Percentiles rank a stretch among this genome's conserved stretches.
Evolutionary conservation across 2,113 vertebrate genomes (phyloP).

Genomic region (Lonchura striata): DNA sequence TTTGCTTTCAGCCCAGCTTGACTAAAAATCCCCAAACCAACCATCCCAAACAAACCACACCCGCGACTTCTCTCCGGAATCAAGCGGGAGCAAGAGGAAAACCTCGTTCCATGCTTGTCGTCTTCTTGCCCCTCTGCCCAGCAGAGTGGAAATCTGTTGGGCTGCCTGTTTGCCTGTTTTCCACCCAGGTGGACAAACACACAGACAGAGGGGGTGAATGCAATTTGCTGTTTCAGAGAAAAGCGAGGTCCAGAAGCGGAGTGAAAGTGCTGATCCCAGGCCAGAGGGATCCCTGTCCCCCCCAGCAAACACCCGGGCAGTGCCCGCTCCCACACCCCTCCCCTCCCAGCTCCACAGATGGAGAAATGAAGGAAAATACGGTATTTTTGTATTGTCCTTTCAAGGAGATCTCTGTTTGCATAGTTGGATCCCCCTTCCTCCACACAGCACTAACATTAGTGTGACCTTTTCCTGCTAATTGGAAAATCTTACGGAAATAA

Average conservation of each 20-base stretch:
- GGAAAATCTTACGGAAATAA: slow-evolving; percentile 97
- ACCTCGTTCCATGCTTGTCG: accelerated
- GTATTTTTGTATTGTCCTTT: slow-evolving; percentile 71
- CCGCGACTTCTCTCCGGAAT: background rate
- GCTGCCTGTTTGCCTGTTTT: background rate
- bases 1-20: background rate
- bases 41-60: background rate
- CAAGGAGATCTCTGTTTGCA: slow-evolving; percentile 82
- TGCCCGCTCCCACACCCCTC: background rate
- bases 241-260: background rate
- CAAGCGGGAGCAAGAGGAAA: background rate
- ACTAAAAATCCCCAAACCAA: background rate
- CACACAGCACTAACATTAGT: slow-evolving; percentile 81
- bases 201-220: background rate
- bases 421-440: slow-evolving; percentile 72
- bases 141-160: background rate
- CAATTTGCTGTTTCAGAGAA: slow-evolving; percentile 11
- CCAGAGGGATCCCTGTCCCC: background rate
- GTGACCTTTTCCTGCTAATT: slow-evolving; percentile 98
- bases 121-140: background rate
- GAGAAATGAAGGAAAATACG: slow-evolving; percentile 53
- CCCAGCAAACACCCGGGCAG: background rate
- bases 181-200: background rate
- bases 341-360: background rate
- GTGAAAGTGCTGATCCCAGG: background rate